Conservation (phyloP, 2,888 invertebrate species). For the Cephonodes hylas region DNA sequence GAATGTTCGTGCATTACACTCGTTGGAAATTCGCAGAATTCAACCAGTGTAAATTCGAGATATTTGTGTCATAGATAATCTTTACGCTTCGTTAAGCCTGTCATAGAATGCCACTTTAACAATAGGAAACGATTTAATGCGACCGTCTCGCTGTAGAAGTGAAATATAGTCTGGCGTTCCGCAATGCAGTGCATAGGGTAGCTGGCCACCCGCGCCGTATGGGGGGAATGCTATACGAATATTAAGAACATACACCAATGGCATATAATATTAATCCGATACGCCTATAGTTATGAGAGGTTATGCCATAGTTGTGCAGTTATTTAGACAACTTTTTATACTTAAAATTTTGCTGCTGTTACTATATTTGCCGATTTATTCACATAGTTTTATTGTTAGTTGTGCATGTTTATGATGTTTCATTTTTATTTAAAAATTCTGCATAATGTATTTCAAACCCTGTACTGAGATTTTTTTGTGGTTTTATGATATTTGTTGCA, state of each 20-base stretch:
- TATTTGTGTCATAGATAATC: conserved; percentile 7
- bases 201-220: conserved; percentile 24
- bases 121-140: conserved; percentile 61
- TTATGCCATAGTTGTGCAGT: too few relatives aligned
- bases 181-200: conserved; percentile 78
- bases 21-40: neutral
- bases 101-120: conserved; percentile 54
- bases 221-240: neutral
- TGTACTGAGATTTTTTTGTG: too few relatives aligned
- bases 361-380: too few relatives aligned
- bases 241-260: neutral
- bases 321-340: too few relatives aligned
- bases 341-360: too few relatives aligned
- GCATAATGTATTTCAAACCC: too few relatives aligned
- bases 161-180: conserved; percentile 71
- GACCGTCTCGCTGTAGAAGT: conserved; percentile 71
- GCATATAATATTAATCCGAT: neutral
- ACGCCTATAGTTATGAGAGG: too few relatives aligned
- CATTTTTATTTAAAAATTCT: too few relatives aligned
- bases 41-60: neutral
- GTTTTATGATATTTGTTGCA: too few relatives aligned
- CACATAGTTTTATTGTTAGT: too few relatives aligned
- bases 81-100: conserved; percentile 55
- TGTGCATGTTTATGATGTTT: too few relatives aligned
- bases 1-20: neutral